Conservation (phyloP, 2,113 vertebrate species). For the Bubalus kerabau region DNA sequence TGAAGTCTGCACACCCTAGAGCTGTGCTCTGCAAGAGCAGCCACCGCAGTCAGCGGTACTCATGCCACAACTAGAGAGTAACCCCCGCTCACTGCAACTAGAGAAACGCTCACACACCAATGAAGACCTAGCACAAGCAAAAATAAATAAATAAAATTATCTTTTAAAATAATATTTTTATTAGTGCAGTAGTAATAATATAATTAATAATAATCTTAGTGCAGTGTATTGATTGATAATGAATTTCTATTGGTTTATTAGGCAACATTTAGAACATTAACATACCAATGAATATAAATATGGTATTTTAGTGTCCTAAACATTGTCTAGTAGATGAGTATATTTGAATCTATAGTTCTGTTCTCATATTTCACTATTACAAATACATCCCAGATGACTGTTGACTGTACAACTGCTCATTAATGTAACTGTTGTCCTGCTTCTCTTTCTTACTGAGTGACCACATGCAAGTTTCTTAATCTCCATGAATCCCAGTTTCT, state of each 20-base stretch:
- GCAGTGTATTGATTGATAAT: background rate
- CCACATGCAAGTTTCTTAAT: background rate
- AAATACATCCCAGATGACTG: background rate
- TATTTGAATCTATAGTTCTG: background rate
- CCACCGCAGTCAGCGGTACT: background rate
- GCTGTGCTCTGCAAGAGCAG: background rate
- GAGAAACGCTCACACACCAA: background rate
- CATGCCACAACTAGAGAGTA: background rate
- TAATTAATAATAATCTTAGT: background rate
- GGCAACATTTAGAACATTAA: background rate
- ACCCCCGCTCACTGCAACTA: background rate
- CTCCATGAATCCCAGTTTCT: background rate
- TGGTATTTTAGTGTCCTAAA: background rate
- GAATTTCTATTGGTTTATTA: background rate
- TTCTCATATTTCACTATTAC: background rate
- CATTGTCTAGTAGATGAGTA: background rate
- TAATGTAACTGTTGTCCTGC: background rate
- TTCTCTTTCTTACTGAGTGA: background rate
- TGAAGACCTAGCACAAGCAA: background rate
- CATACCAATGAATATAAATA: background rate
- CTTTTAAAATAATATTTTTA: background rate
- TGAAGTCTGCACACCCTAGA: background rate
- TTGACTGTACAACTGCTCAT: background rate
- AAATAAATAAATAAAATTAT: background rate
- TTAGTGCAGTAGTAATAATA: background rate